Conservation (phyloP, 2,797 vertebrate species). For the Enteromius argenteus region DNA sequence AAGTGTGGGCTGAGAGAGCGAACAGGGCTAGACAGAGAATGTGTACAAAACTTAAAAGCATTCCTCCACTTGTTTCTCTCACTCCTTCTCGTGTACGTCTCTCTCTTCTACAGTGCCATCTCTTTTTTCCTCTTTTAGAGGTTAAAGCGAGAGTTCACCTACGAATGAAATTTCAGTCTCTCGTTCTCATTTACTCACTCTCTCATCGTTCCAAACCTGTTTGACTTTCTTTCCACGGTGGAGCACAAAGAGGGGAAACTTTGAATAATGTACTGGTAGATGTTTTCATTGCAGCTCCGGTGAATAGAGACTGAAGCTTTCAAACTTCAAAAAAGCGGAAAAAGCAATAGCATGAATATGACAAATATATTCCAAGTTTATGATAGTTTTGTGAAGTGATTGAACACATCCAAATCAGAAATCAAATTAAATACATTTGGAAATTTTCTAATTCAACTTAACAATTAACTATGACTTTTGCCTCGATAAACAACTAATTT, state of each 20-base stretch:
- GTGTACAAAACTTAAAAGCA: slow-evolving; percentile 49
- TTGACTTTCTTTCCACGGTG: slow-evolving; percentile 9
- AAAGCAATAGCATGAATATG: background rate
- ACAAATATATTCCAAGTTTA: background rate
- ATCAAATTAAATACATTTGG: background rate
- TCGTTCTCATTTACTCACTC: background rate
- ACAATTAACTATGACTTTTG: too few relatives aligned
- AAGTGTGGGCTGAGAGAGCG: slow-evolving; percentile 80
- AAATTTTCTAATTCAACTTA: background rate
- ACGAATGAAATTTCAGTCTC: slow-evolving; percentile 2
- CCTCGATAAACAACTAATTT: too few relatives aligned
- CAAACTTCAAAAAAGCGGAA: background rate
- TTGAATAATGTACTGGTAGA: background rate
- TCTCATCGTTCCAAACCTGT: background rate
- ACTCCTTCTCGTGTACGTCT: background rate
- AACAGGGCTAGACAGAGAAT: slow-evolving; percentile 72
- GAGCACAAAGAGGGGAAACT: background rate
- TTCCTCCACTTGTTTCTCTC: slow-evolving; percentile 45
- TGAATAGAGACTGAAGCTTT: background rate
- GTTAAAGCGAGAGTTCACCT: slow-evolving; percentile 19
- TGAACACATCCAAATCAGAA: background rate
- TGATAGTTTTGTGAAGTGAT: background rate
- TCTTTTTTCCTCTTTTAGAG: background rate
- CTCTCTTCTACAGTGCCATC: slow-evolving; percentile 5
- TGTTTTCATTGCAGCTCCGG: background rate